These are phyloP conservation scores for Paraplagusia blochii DNA, from an alignment of 2,113 vertebrate genomes.

Conservation along the genomic window DNA sequence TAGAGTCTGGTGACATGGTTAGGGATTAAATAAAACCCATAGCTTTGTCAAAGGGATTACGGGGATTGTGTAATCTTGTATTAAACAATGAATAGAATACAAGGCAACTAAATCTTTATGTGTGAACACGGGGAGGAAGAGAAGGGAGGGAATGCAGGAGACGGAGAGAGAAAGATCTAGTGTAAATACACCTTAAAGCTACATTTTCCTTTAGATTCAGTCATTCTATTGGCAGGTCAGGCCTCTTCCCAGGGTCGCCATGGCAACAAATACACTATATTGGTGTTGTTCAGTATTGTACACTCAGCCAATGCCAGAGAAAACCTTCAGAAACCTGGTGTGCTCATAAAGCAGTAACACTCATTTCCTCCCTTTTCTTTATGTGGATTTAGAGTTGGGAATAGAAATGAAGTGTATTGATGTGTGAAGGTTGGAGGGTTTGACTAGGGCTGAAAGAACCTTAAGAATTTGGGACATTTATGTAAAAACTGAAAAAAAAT, in stretches of 20 bases:
- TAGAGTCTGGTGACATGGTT: background rate
- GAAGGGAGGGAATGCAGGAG: too few relatives aligned
- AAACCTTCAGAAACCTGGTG: background rate
- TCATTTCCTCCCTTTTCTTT: background rate
- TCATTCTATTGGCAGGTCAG: slow-evolving; percentile 19
- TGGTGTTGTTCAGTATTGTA: background rate
- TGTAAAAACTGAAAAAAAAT: too few relatives aligned
- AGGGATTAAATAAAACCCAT: slow-evolving; percentile 1
- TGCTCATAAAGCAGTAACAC: background rate
- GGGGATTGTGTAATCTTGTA: slow-evolving; percentile 4
- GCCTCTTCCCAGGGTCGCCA: slow-evolving; percentile 41
- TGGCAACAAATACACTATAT: slow-evolving; percentile 32
- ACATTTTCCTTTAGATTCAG: slow-evolving; percentile 9
- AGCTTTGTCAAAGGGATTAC: background rate
- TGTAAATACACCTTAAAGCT: slow-evolving; percentile 16
- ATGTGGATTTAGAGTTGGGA: background rate
- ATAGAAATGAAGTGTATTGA: background rate
- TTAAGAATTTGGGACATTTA: background rate
- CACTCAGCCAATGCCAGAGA: slow-evolving; percentile 14
- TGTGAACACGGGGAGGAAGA: background rate
- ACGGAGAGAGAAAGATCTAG: background rate
- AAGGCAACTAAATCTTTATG: background rate
- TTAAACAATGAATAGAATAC: slow-evolving; percentile 6
- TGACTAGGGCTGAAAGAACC: background rate
- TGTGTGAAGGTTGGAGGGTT: background rate